phyloP scores from a whole-genome alignment of 2,113 vertebrate genomes.

The Parus major region DNA sequence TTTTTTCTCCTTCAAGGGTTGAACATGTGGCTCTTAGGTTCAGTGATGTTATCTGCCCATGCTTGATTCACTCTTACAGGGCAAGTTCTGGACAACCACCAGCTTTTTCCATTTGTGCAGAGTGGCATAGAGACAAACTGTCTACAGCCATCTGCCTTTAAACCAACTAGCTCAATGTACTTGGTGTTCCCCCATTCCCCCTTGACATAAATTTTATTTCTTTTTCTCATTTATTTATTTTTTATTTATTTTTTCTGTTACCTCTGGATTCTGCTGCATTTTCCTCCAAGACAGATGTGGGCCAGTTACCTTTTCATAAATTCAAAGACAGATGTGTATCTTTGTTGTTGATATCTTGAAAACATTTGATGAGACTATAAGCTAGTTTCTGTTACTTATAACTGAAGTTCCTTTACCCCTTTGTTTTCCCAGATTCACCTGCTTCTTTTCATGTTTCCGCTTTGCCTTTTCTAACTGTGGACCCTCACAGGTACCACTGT shows the following conservation, averaged over 20 bases:
- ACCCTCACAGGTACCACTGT: background rate
- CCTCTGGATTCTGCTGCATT: background rate
- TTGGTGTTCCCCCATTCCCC: rapidly evolving
- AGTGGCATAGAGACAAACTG: background rate
- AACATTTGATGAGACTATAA: background rate
- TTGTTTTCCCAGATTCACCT: background rate
- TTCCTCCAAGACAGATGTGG: background rate
- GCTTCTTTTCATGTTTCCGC: background rate
- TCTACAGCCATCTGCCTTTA: background rate
- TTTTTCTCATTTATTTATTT: background rate
- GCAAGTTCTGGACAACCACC: background rate
- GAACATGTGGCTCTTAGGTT: background rate
- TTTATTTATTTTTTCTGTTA: background rate
- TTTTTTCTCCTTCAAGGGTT: background rate
- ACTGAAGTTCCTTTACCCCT: background rate
- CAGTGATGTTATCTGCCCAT: background rate
- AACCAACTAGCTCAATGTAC: background rate
- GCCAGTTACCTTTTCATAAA: background rate
- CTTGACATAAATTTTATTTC: background rate
- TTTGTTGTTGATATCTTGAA: background rate
- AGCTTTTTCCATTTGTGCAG: background rate
- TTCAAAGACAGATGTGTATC: background rate
- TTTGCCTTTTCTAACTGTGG: background rate
- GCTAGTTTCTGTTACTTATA: background rate
- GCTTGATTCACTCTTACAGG: background rate